Evolutionary conservation across 2,113 vertebrate genomes (phyloP).

Genomic region (Sardina pilchardus): DNA sequence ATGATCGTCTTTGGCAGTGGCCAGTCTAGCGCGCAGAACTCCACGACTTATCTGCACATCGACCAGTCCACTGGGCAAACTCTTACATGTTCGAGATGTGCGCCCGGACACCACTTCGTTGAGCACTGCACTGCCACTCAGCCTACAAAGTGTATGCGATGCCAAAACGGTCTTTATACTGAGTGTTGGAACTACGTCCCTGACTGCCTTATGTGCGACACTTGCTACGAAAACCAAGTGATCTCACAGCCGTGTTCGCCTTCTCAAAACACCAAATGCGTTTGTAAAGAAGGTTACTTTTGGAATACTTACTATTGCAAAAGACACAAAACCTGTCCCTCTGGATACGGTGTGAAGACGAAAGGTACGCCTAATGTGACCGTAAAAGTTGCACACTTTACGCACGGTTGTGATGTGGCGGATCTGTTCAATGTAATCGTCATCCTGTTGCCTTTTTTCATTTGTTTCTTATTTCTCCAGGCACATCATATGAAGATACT

Average conservation of each 20-base stretch:
- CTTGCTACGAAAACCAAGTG: slow-evolving; percentile 54
- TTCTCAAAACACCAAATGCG: slow-evolving; percentile 49
- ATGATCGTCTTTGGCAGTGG: neutral
- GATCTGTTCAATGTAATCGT: neutral
- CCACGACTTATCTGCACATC: slow-evolving; percentile 25
- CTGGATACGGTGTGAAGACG: slow-evolving; percentile 47
- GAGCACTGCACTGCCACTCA: slow-evolving; percentile 46
- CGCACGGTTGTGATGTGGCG: neutral
- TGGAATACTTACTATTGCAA: slow-evolving; percentile 45
- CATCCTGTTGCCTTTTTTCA: neutral
- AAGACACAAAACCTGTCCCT: slow-evolving; percentile 53
- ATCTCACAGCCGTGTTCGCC: slow-evolving; percentile 47
- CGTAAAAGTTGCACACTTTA: neutral
- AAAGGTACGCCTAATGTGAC: slow-evolving; percentile 48
- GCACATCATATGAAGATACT: slow-evolving; percentile 50
- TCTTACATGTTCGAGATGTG: slow-evolving; percentile 59
- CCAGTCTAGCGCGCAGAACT: fast-evolving
- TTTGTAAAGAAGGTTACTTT: slow-evolving; percentile 57
- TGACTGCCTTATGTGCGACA: slow-evolving; percentile 59
- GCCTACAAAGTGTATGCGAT: slow-evolving; percentile 54
- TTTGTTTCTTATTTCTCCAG: slow-evolving; percentile 43
- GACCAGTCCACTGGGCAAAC: slow-evolving; percentile 35
- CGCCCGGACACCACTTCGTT: slow-evolving; percentile 50
- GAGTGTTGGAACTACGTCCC: slow-evolving; percentile 65
- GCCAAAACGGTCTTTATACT: slow-evolving; percentile 60